These are phyloP conservation scores for Uloborus plumipes DNA, from an alignment of 2,888 invertebrate genomes.

Conservation along the genomic window DNA sequence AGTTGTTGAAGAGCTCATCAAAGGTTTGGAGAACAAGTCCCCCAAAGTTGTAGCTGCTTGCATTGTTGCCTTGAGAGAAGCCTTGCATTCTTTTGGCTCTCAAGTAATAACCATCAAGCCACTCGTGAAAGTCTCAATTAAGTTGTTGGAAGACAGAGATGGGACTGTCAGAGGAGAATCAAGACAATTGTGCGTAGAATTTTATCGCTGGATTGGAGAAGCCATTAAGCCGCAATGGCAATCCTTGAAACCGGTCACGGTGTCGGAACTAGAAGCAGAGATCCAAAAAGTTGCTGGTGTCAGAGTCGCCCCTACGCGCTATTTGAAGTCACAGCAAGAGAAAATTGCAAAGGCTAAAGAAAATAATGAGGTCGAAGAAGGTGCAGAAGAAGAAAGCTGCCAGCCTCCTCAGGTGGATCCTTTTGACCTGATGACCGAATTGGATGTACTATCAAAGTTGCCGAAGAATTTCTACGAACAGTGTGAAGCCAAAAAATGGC, in stretches of 20 bases:
- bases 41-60: conserved; percentile 94
- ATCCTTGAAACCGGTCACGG: conserved; percentile 88
- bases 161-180: conserved; percentile 91
- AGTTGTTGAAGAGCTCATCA: conserved; percentile 88
- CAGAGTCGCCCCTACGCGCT: conserved; percentile 81
- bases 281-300: conserved; percentile 81
- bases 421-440: conserved; percentile 90
- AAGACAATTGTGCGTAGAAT: conserved; percentile 90
- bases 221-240: conserved; percentile 88
- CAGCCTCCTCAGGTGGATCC: conserved; percentile 81
- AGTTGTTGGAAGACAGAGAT: conserved; percentile 90
- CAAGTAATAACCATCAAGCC: conserved; percentile 91
- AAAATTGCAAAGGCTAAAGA: conserved; percentile 76
- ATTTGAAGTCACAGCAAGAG: conserved; percentile 86
- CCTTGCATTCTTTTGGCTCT: conserved; percentile 86
- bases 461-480: conserved; percentile 97
- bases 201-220: conserved; percentile 87
- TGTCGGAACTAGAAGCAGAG: conserved; percentile 87
- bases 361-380: conserved; percentile 67
- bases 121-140: conserved; percentile 87
- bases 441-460: conserved; percentile 91
- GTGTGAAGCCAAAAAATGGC: conserved; percentile 96
- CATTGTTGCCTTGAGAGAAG: conserved; percentile 80
- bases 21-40: conserved; percentile 95
- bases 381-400: conserved; percentile 73